phyloP scores from a whole-genome alignment of 64 coral and sea anemone species.

The Catalaphyllia jardinei region DNA sequence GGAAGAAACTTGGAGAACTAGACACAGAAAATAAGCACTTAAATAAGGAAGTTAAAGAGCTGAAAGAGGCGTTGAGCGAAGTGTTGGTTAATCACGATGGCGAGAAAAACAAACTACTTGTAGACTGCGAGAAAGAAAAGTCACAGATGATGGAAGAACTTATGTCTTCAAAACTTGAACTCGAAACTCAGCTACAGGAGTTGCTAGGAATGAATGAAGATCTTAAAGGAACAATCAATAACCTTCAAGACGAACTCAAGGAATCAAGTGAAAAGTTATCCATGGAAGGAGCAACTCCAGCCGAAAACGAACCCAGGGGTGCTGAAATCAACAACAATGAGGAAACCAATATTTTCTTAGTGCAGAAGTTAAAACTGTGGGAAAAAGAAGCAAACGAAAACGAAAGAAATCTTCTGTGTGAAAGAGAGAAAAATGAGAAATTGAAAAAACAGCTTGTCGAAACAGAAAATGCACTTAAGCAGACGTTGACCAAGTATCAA shows the following conservation, averaged over 20 bases:
- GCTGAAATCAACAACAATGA: background rate
- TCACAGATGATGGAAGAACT: conserved; percentile 20
- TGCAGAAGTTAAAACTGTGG: background rate
- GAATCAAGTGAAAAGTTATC: conserved; percentile 36
- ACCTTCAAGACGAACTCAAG: conserved; percentile 46
- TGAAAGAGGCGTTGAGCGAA: conserved; percentile 45
- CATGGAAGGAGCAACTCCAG: conserved; percentile 10
- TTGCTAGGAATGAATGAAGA: conserved; percentile 23
- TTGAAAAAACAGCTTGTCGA: conserved; percentile 77
- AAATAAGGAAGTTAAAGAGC: conserved; percentile 39
- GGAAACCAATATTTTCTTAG: background rate
- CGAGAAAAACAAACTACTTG: conserved; percentile 25
- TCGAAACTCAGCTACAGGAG: conserved; percentile 29
- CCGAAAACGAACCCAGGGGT: background rate
- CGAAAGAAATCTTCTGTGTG: background rate
- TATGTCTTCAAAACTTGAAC: conserved; percentile 6
- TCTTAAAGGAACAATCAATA: conserved; percentile 58
- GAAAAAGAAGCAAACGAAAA: background rate
- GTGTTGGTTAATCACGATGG: conserved; percentile 25
- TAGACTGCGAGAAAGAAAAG: conserved; percentile 40
- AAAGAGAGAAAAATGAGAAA: conserved; percentile 71
- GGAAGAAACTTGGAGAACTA: conserved; percentile 44
- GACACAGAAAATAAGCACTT: conserved; percentile 21
- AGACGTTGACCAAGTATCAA: conserved; percentile 81
- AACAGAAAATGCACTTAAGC: conserved; percentile 56